These are phyloP conservation scores for Mythimna pallens DNA, from an alignment of 2,888 invertebrate genomes.

Conservation along the genomic window DNA sequence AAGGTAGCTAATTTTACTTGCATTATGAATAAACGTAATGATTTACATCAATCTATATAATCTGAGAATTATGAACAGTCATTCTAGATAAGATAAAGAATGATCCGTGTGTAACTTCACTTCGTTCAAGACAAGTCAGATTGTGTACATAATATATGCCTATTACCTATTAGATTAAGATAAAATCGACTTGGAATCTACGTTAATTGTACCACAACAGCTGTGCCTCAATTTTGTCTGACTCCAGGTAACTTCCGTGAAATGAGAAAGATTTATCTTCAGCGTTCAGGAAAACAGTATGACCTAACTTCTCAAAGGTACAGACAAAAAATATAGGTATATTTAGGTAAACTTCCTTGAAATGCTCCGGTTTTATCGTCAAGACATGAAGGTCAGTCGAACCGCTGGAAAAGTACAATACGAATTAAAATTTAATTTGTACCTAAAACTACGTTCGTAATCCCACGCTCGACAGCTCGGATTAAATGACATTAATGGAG, in stretches of 20 bases:
- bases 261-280: background rate
- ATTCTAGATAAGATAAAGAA: conserved; percentile 10
- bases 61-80: conserved; percentile 6
- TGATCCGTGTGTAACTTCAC: background rate
- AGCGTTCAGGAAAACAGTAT: conserved; percentile 15
- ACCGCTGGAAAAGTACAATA: conserved; percentile 83
- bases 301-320: conserved; percentile 30
- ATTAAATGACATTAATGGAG: conserved; percentile 83
- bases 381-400: conserved; percentile 81
- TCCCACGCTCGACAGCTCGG: conserved; percentile 85
- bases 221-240: background rate
- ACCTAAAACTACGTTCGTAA: conserved; percentile 83
- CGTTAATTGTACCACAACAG: background rate
- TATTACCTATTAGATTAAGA: no score
- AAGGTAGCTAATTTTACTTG: conserved; percentile 25
- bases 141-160: no score
- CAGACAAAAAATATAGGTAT: conserved; percentile 59
- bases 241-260: background rate
- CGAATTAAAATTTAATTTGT: conserved; percentile 84
- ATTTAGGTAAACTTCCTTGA: conserved; percentile 74
- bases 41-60: conserved; percentile 23
- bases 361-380: conserved; percentile 78
- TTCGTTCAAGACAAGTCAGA: background rate
- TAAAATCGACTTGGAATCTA: background rate
- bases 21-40: conserved; percentile 33